Evolutionary conservation across 2,113 vertebrate genomes (phyloP).

Genomic region (Barnardius zonarius): DNA sequence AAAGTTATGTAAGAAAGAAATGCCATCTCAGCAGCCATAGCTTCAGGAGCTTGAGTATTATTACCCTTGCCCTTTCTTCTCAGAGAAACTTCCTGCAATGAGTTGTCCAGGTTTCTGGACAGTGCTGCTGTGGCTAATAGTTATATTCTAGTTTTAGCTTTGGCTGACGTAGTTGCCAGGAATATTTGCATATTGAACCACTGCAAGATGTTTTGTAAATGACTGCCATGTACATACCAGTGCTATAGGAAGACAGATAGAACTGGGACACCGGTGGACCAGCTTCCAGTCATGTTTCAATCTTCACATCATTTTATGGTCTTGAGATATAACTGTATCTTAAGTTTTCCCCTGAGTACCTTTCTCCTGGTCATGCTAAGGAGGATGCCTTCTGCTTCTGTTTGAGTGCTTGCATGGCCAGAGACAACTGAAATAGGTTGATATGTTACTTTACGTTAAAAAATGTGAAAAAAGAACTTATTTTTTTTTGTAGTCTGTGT

Average conservation of each 20-base stretch:
- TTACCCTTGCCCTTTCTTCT: not conserved
- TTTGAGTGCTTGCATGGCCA: not conserved
- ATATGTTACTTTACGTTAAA: not conserved
- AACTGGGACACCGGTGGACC: not conserved
- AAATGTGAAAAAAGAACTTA: not conserved
- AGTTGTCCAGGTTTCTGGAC: not conserved
- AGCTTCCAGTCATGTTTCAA: not conserved
- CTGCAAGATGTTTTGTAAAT: not conserved
- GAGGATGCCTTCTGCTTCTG: not conserved
- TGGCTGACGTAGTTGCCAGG: not conserved
- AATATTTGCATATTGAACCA: not conserved
- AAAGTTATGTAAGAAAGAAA: not conserved
- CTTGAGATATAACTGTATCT: not conserved
- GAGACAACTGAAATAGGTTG: not conserved
- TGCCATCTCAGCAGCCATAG: not conserved
- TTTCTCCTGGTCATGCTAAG: not conserved
- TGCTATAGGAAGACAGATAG: not conserved
- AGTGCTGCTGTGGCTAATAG: not conserved
- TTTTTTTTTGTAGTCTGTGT: not conserved
- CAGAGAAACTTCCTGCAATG: not conserved
- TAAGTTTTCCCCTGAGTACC: not conserved
- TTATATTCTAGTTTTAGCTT: conserved; percentile 39
- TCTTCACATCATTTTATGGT: not conserved
- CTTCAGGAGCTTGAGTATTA: not conserved
- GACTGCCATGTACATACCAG: not conserved